Base-by-base conservation (phyloP, 2,888 invertebrate genomes). In the Agapostemon virescens region DNA sequence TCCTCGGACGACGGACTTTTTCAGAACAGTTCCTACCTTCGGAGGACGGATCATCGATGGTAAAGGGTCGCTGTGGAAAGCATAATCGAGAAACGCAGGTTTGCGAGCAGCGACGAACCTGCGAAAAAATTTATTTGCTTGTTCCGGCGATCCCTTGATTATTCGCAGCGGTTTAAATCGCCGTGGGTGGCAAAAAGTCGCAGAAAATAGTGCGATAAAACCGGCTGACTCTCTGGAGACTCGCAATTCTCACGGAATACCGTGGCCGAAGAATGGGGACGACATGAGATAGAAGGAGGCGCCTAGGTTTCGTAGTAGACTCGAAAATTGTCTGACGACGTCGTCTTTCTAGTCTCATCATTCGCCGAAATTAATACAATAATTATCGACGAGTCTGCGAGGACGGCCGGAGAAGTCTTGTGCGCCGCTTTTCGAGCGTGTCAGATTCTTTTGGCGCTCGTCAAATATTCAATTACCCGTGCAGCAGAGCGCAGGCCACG, bases 401-500 rank as follows among this genome's bases (percentile, higher is more conserved):
- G 20, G 7, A 11, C 45, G 33, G 36, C 4, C 17, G 49, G 42
- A 6, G n/a, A 26, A 30, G 20, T 36, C 26, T 69, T 72, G 74
- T 67, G 49, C 52, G 38, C n/a, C 42, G 30, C 58, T 61, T 71
- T 81, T 71, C 33, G 30, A 69, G 17, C 75, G 68, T 73, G 76
- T 82, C 74, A 70, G 77, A 82, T 81, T 74, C 74, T 81, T 82
- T 82, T 58, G 58, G 77, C 66, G 66, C 77, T 82, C 77, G 84
- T 84, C 84, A 84, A 84, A 84, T 83, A 83, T 84, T 84, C 84
- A 83, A 84, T 84, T 84, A 84, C 83, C 55, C 55, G 84, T 73
- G 80, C 70, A 45, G 52, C 72, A 69, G 69, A 26, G 55, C 55
- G 26, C 23, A 69, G 77, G 68, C 58, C 30, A 33, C 58, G 58